A percentile compares a stretch with the other conserved stretches of the same genome.
phyloP scores from a whole-genome alignment of 2,888 invertebrate genomes.

The Pinctada fucata region DNA sequence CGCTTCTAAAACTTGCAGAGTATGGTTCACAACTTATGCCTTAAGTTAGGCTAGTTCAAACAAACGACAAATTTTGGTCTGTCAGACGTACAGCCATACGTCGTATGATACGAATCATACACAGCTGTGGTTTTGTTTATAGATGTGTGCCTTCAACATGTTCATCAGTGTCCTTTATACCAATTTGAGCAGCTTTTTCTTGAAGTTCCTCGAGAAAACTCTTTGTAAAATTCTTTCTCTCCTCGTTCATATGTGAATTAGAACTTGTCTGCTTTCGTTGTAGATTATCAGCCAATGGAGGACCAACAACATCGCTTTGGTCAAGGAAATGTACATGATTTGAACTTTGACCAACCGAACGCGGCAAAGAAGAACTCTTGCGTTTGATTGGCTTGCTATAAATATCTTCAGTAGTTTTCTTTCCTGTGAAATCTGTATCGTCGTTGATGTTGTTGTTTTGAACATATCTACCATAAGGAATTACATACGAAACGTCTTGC shows the following conservation, averaged over 20 bases:
- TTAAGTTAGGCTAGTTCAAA: too few relatives aligned
- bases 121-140: too few relatives aligned
- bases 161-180: neutral
- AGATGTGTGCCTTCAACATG: too few relatives aligned
- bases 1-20: too few relatives aligned
- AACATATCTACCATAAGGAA: neutral
- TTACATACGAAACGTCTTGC: neutral
- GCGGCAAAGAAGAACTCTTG: neutral
- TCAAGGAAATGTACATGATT: conserved; percentile 30
- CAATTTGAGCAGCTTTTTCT: conserved; percentile 23
- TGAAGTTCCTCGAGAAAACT: conserved; percentile 27
- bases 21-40: too few relatives aligned
- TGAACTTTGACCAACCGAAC: neutral
- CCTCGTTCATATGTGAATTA: neutral
- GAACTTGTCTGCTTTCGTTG: neutral
- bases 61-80: too few relatives aligned
- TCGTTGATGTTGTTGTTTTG: neutral
- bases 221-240: conserved; percentile 11
- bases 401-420: conserved; percentile 17
- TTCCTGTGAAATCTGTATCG: neutral
- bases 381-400: conserved; percentile 35
- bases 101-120: too few relatives aligned
- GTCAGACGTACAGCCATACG: too few relatives aligned
- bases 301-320: neutral
- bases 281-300: neutral